Conservation (phyloP, 2,113 vertebrate genomes). For the Cettia cetti region DNA sequence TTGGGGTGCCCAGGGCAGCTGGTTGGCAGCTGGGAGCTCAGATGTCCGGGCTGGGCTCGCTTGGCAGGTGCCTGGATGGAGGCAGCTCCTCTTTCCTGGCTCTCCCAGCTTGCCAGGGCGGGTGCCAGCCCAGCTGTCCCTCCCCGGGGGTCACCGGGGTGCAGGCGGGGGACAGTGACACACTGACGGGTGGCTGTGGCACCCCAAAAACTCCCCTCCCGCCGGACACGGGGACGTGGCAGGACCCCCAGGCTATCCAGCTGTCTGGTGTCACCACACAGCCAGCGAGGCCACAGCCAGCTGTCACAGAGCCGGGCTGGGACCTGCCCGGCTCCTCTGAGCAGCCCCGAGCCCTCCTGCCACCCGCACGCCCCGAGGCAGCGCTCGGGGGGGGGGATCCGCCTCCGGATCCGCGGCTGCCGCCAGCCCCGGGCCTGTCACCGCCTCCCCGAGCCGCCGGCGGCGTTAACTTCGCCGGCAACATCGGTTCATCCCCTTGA, state of each 20-base stretch:
- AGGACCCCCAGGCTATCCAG: rapidly evolving
- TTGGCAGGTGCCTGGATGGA: neutral
- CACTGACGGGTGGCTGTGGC: rapidly evolving
- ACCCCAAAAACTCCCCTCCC: neutral
- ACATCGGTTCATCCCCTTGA: neutral
- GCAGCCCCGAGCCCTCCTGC: neutral
- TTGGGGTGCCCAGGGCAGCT: neutral
- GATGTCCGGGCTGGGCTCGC: neutral
- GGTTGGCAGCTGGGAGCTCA: neutral
- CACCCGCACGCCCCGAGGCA: neutral
- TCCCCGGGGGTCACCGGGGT: rapidly evolving
- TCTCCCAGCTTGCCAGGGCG: rapidly evolving
- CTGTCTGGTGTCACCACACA: rapidly evolving
- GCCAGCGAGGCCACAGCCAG: rapidly evolving
- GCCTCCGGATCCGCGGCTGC: neutral
- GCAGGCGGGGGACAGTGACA: neutral
- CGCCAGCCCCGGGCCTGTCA: neutral
- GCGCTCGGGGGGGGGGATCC: rapidly evolving
- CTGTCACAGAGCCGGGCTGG: neutral
- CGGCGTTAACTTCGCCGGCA: neutral
- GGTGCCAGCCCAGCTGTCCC: neutral
- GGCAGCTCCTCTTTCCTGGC: neutral
- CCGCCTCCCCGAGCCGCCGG: neutral
- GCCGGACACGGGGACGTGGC: rapidly evolving
- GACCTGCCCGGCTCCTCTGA: neutral